Base-by-base conservation (phyloP, 2,888 invertebrate species). In the Hydrotaea diabolus region DNA sequence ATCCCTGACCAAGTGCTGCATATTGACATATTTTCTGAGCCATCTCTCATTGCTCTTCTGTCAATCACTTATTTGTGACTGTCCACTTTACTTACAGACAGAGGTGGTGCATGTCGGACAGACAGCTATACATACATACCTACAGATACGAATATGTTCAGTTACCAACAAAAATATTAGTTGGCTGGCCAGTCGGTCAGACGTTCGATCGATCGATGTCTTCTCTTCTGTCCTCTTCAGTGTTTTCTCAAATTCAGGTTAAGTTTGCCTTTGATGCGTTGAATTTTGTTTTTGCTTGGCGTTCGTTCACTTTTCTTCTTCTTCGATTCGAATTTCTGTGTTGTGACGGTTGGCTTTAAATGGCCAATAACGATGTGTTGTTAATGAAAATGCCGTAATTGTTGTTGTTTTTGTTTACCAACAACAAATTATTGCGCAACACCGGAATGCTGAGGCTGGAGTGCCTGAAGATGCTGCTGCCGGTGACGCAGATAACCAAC, bases 371-470 rank as follows among this genome's bases (percentile, higher is more conserved):
- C 55, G 55, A 59, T n/a, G 39, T 19, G 31, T 80, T 73, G 83
- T 77, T 74, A 77, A 83, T 80, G 77, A 74, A 83, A 83, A 74
- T n/a, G 57, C 69, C 69, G 77, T 77, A 69, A 77, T 77, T 77
- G 55, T 62, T 62, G 15, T 31, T n/a, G 31, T 77, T 31, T 31
- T 11, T 4, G n/a, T 62, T 77, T 31, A 43, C 31, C 19, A 21
- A 46, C 15, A 55, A 39, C 4, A 69, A 36, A 84, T 39, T 81
- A 59, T 84, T 84, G 78, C 78, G 81, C 78, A 84, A 84, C 76
- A 69, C 72, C 11, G 46, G 62, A 55, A 39, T 69, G 59, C 59
- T 71, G 71, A 71, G 66, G 31, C 31, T 31, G 31, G 31, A 31
- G 31, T 31, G 31, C 31, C 7, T 7, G 31, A 31, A 2, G 36